A percentile compares a stretch with the other conserved stretches of the same genome.
Conservation (phyloP, 2,797 vertebrate species). For the Cyclura pinguis region DNA sequence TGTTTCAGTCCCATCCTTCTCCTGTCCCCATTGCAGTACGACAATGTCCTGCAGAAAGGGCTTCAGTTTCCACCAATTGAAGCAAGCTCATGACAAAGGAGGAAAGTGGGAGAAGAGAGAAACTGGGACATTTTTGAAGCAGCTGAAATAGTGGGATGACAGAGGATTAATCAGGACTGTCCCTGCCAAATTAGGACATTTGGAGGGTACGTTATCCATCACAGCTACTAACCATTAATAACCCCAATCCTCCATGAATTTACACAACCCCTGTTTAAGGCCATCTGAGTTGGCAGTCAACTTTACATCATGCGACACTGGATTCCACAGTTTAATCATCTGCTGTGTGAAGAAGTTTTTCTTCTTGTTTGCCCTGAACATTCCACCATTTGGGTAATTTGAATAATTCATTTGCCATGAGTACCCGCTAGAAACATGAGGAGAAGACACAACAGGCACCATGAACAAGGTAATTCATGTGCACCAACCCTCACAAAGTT, state of each 20-base stretch:
- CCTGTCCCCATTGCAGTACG: too few relatives aligned
- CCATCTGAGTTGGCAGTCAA: too few relatives aligned
- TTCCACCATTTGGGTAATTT: not conserved
- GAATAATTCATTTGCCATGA: not conserved
- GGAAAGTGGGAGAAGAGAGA: too few relatives aligned
- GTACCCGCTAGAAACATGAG: not conserved
- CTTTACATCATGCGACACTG: too few relatives aligned
- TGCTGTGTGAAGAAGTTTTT: not conserved
- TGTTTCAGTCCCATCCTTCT: too few relatives aligned
- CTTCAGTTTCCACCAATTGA: too few relatives aligned
- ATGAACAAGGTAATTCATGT: not conserved
- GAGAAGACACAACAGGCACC: not conserved
- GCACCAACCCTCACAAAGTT: not conserved
- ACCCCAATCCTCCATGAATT: not conserved
- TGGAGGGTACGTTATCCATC: not conserved
- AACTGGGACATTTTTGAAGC: too few relatives aligned
- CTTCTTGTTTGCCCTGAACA: not conserved
- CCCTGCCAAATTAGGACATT: not conserved
- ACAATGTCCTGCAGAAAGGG: too few relatives aligned
- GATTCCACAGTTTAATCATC: not conserved
- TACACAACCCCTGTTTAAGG: not conserved
- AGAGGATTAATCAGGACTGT: too few relatives aligned
- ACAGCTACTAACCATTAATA: not conserved
- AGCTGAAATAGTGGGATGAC: too few relatives aligned
- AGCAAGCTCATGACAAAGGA: too few relatives aligned